phyloP scores from a whole-genome alignment of 2,888 invertebrate genomes.

The Tanaodytes sp. region DNA sequence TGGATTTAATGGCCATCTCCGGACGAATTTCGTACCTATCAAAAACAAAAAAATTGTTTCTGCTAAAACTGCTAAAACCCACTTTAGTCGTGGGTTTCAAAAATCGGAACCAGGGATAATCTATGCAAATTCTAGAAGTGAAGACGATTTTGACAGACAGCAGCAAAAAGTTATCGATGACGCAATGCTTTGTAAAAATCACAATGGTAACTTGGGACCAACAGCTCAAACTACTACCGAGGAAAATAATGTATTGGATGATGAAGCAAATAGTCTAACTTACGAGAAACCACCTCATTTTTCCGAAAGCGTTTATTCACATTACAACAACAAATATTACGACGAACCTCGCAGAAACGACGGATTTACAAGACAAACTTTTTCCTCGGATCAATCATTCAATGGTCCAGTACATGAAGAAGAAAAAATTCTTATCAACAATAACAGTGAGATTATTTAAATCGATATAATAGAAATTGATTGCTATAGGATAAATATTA shows the following conservation, averaged over 20 bases:
- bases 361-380: constrained; percentile 8
- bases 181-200: constrained; percentile 46
- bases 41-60: neutral
- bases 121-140: constrained; percentile 32
- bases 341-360: neutral
- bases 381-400: constrained; percentile 11
- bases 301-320: constrained; percentile 40
- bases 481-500: too few species aligned
- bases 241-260: constrained; percentile 8
- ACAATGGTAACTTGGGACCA: neutral
- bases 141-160: constrained; percentile 55
- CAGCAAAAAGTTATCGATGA: constrained; percentile 55
- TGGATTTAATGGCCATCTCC: neutral
- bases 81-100: too few species aligned
- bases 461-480: too few species aligned
- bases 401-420: neutral
- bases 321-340: constrained; percentile 25
- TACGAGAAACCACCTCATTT: constrained; percentile 33
- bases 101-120: constrained; percentile 20
- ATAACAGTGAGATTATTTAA: constrained; percentile 9
- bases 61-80: too few species aligned
- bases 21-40: neutral
- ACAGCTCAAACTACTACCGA: neutral
- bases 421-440: neutral
- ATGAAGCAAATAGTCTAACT: constrained; percentile 38